phyloP scores from a whole-genome alignment of 2,888 invertebrate genomes.

The Acheta domesticus region DNA sequence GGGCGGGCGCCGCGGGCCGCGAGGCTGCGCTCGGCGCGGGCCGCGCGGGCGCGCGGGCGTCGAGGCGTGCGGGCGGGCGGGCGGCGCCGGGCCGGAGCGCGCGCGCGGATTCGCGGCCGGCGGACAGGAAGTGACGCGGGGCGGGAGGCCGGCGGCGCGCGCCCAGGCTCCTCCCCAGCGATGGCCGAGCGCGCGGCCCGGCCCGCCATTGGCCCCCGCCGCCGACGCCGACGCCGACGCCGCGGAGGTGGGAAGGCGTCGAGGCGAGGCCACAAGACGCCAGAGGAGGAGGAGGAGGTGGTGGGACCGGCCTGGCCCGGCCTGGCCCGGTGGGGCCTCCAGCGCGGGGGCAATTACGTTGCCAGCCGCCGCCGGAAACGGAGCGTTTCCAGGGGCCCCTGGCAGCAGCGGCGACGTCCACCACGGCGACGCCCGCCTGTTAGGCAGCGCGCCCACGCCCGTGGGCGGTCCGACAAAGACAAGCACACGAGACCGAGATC shows the following conservation, averaged over 20 bases:
- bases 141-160: not conserved
- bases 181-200: constrained; percentile 9
- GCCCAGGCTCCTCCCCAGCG: constrained; percentile 8
- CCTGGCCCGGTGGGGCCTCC: no score
- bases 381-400: no score
- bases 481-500: no score
- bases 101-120: not conserved
- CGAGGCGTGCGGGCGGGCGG: not conserved
- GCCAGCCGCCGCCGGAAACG: no score
- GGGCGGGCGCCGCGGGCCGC: not conserved
- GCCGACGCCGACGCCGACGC: not conserved
- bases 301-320: not conserved
- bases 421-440: no score
- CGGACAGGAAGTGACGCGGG: constrained; percentile 10
- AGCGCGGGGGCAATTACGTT: no score
- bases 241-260: constrained; percentile 4
- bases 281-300: not conserved
- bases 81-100: not conserved
- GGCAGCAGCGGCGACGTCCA: no score
- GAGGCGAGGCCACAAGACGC: not conserved
- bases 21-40: not conserved
- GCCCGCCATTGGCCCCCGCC: not conserved
- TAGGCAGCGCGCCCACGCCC: no score
- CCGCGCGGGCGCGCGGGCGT: not conserved
- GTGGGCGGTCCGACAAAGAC: no score